A percentile compares a stretch with the other conserved stretches of the same genome.
Evolutionary conservation across 2,113 vertebrate genomes (phyloP).

Genomic region (Crotalus viridis): DNA sequence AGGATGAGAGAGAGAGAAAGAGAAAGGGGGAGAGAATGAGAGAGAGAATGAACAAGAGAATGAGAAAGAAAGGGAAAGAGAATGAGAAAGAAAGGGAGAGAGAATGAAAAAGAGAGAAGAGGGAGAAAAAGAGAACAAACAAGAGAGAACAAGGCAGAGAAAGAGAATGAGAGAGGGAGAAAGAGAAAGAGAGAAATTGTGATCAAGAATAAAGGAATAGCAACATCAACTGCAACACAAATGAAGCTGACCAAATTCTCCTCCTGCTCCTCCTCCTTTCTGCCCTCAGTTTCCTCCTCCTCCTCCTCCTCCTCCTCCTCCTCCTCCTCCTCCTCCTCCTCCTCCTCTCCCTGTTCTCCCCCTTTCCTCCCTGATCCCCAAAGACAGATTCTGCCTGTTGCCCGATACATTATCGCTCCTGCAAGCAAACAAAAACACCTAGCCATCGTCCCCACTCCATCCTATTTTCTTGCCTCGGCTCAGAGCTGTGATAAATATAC

Average conservation of each 20-base stretch:
- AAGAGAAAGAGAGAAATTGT: slow-evolving; percentile 28
- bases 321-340: neutral
- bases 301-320: neutral
- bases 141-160: no score
- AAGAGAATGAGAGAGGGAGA: no score
- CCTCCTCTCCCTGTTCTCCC: neutral
- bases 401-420: neutral
- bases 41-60: no score
- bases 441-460: neutral
- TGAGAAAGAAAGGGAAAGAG: no score
- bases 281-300: neutral
- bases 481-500: slow-evolving; percentile 30
- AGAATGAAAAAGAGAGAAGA: neutral
- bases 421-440: neutral
- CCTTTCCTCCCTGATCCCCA: neutral
- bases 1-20: no score
- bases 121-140: neutral
- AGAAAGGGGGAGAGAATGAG: no score
- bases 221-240: slow-evolving; percentile 63
- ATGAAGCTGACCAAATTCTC: slow-evolving; percentile 47
- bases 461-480: neutral
- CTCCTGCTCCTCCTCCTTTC: neutral
- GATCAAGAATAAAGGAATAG: slow-evolving; percentile 31
- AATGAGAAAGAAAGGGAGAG: no score
- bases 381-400: neutral